Conservation (phyloP, 2,797 vertebrate species). For the Ctenosaura bakeri region DNA sequence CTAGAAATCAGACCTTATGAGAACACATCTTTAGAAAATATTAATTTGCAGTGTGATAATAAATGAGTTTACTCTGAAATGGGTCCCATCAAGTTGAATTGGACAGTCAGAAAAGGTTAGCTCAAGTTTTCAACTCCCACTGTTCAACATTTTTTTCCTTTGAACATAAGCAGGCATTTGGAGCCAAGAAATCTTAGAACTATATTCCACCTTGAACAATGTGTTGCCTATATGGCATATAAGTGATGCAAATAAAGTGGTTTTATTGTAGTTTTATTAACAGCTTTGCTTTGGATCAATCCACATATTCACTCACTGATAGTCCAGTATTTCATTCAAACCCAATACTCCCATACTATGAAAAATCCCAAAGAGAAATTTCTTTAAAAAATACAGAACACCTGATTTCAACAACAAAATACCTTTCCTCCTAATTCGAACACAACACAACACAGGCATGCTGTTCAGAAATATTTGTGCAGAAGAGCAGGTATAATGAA, state of each 20-base stretch:
- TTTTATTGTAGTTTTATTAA: neutral
- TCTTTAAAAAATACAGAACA: neutral
- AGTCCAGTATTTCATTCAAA: neutral
- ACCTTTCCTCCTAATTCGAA: neutral
- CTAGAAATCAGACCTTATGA: neutral
- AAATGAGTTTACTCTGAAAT: neutral
- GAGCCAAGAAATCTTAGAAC: neutral
- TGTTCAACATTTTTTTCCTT: neutral
- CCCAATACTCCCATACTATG: neutral
- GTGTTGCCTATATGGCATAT: neutral
- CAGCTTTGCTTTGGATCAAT: neutral
- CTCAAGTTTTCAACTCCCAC: neutral
- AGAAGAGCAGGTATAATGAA: neutral
- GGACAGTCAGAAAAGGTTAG: neutral
- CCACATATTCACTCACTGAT: too few species aligned
- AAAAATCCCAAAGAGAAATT: too few species aligned
- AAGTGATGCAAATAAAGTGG: neutral
- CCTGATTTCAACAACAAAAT: neutral
- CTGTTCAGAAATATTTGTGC: neutral
- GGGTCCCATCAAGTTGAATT: too few species aligned
- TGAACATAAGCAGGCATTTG: neutral
- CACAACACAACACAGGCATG: neutral
- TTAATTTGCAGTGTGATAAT: neutral
- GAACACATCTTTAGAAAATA: neutral
- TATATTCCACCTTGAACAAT: neutral